phyloP scores from a whole-genome alignment of 2,797 vertebrate genomes.

The Siniperca obscura region DNA sequence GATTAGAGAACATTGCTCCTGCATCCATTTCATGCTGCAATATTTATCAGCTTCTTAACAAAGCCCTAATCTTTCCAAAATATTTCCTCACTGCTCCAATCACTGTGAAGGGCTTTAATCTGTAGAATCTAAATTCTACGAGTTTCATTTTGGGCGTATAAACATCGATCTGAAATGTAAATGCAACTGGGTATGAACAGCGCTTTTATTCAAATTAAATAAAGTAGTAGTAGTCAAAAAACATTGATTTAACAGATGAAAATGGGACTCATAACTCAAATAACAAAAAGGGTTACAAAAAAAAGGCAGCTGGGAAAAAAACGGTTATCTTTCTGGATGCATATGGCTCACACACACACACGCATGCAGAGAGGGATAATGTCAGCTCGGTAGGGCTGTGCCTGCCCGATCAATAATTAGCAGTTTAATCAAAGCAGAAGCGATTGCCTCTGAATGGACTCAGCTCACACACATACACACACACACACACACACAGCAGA shows the following conservation, averaged over 20 bases:
- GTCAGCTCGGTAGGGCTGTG: conserved; percentile 48
- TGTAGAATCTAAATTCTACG: neutral
- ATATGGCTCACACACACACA: neutral
- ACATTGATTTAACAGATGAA: neutral
- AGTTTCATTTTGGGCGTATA: neutral
- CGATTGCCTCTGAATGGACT: conserved; percentile 46
- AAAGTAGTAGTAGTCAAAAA: neutral
- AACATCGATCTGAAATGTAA: neutral
- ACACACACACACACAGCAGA: conserved; percentile 27
- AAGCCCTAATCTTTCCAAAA: neutral
- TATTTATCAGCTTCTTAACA: conserved; percentile 9
- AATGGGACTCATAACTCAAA: conserved; percentile 3
- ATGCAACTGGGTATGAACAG: neutral
- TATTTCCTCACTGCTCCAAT: neutral
- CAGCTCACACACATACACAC: conserved; percentile 5
- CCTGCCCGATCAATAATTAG: conserved; percentile 65
- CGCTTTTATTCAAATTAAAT: neutral
- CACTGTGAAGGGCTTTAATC: neutral
- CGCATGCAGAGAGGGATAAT: conserved; percentile 22
- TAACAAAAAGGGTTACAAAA: neutral
- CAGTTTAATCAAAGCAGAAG: conserved; percentile 68
- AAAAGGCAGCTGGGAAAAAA: conserved; percentile 13
- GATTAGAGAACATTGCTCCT: conserved; percentile 1
- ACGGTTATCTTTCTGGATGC: neutral
- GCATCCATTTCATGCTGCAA: neutral